Evolutionary conservation across 2,113 vertebrate species (phyloP).

Genomic region (Plectropomus leopardus): DNA sequence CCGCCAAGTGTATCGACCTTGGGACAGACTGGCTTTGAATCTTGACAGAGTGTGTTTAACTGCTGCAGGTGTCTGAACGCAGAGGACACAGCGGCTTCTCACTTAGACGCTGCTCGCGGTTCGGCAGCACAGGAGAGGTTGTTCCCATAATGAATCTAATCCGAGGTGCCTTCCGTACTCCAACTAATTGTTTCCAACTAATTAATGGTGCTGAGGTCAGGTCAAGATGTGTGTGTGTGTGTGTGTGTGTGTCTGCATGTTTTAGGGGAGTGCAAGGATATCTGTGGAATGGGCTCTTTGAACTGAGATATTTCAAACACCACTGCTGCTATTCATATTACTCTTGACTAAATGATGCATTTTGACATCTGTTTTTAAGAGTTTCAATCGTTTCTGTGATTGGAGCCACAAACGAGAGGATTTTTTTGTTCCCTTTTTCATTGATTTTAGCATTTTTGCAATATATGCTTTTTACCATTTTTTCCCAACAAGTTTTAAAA

Average conservation of each 20-base stretch:
- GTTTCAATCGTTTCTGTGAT: neutral
- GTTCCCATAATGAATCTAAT: constrained; percentile 68
- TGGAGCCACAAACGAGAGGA: neutral
- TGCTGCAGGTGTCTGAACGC: constrained; percentile 43
- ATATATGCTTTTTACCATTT: too few species aligned
- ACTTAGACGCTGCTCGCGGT: constrained; percentile 9
- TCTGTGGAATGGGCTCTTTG: constrained; percentile 15
- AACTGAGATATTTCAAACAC: neutral
- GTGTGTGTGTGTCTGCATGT: neutral
- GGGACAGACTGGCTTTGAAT: constrained; percentile 57
- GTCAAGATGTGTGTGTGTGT: constrained; percentile 30
- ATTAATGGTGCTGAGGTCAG: constrained; percentile 61
- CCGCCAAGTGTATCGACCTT: constrained; percentile 61
- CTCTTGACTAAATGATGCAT: neutral
- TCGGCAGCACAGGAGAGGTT: constrained; percentile 51
- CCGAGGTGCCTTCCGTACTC: constrained; percentile 37
- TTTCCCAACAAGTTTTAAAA: neutral
- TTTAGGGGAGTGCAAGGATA: neutral
- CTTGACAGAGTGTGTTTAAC: constrained; percentile 49
- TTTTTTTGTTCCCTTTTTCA: neutral
- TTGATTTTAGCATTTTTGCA: neutral
- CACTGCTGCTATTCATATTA: neutral
- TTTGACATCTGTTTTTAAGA: neutral
- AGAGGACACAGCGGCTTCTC: constrained; percentile 30
- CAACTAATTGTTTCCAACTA: constrained; percentile 65